phyloP scores from a whole-genome alignment of 1,140 invertebrate genomes.

The Drosophila setifemur region DNA sequence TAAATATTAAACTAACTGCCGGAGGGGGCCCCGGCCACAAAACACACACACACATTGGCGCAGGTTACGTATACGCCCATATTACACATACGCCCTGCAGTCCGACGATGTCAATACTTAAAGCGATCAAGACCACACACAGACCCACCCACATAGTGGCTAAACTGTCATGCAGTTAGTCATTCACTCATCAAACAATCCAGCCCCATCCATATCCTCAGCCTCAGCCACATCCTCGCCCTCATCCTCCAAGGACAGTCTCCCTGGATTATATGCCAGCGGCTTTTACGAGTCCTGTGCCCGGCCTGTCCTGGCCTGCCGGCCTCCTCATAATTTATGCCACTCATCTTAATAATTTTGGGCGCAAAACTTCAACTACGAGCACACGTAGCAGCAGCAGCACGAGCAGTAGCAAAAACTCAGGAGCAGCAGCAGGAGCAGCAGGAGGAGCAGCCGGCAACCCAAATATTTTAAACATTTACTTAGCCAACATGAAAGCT shows the following conservation, averaged over 20 bases:
- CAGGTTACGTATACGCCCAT: constrained; percentile 1
- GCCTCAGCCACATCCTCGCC: neutral
- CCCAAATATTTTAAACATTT: constrained; percentile 76
- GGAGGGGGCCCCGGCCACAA: constrained; percentile 20
- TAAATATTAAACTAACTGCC: constrained; percentile 81
- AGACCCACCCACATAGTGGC: neutral
- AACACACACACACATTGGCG: constrained; percentile 1
- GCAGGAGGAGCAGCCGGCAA: constrained; percentile 35
- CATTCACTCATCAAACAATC: constrained; percentile 74
- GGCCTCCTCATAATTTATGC: constrained; percentile 73
- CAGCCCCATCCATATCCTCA: neutral
- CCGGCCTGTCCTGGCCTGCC: constrained; percentile 19
- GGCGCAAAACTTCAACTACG: constrained; percentile 67
- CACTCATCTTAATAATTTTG: constrained; percentile 81
- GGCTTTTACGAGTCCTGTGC: constrained; percentile 64
- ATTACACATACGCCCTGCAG: constrained; percentile 52
- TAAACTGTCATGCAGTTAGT: constrained; percentile 75
- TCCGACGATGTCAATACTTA: constrained; percentile 72
- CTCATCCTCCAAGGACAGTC: constrained; percentile 23
- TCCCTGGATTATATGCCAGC: constrained; percentile 67
- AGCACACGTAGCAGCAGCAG: constrained; percentile 31
- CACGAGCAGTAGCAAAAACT: constrained; percentile 5
- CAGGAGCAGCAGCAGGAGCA: constrained; percentile 12
- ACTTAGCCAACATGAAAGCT: constrained; percentile 62
- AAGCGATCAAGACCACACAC: constrained; percentile 58